Evolutionary conservation across 2,113 vertebrate genomes (phyloP).

Genomic region (Micromys minutus): DNA sequence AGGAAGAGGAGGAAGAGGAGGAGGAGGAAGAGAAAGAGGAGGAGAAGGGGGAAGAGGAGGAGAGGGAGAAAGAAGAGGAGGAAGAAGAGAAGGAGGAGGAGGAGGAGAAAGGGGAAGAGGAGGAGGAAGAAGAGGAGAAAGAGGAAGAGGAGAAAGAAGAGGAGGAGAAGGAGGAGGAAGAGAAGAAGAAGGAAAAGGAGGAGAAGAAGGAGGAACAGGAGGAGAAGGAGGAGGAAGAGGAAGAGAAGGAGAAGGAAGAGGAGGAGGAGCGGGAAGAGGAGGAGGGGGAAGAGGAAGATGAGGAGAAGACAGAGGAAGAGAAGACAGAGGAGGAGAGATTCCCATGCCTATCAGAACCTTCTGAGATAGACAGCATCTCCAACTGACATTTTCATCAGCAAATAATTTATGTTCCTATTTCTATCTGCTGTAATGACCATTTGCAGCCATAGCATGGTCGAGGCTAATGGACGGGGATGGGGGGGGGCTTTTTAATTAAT

Average conservation of each 20-base stretch:
- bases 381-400: conserved; percentile 97
- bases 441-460: conserved; percentile 87
- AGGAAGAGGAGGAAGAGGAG: not conserved
- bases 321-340: conserved; percentile 77
- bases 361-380: conserved; percentile 89
- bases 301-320: too few relatives aligned
- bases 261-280: too few relatives aligned
- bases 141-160: too few relatives aligned
- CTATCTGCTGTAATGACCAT: conserved; percentile 94
- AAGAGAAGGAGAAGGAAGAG: too few relatives aligned
- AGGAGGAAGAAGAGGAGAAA: too few relatives aligned
- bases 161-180: too few relatives aligned
- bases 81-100: not conserved
- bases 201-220: not conserved
- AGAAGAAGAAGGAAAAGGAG: not conserved
- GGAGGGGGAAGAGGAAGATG: too few relatives aligned
- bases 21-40: not conserved
- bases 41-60: too few relatives aligned
- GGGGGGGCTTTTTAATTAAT: conserved; percentile 90
- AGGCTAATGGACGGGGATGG: conserved; percentile 92
- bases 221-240: too few relatives aligned
- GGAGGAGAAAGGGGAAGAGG: too few relatives aligned
- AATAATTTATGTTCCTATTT: conserved; percentile 96
- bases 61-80: too few relatives aligned
- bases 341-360: conserved; percentile 86